These are phyloP conservation scores for Schizothorax lantsangensis DNA, from an alignment of 2,797 vertebrate species.

Conservation along the genomic window DNA sequence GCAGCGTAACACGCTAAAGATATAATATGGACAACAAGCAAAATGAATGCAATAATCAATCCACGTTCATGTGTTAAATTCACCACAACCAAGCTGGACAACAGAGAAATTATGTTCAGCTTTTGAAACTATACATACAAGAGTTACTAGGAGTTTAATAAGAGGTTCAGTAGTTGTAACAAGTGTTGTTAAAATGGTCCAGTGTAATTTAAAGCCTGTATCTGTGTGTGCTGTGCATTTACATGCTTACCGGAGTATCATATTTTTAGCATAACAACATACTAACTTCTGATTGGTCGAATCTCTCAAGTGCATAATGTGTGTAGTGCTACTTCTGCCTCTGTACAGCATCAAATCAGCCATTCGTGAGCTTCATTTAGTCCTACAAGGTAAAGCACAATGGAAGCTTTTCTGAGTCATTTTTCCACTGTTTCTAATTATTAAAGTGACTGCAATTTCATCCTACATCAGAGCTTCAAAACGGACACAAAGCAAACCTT, in stretches of 20 bases:
- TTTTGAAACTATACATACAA: not conserved
- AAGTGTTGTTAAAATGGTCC: not conserved
- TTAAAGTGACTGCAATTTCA: not conserved
- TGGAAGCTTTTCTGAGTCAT: not conserved
- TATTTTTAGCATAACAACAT: not conserved
- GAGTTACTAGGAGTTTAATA: not conserved
- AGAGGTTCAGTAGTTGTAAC: not conserved
- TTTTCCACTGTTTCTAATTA: not conserved
- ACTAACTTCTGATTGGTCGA: not conserved
- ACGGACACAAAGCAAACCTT: not conserved
- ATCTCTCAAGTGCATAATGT: not conserved
- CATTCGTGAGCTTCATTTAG: not conserved
- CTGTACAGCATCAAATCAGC: not conserved
- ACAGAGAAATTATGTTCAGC: not conserved
- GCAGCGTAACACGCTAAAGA: not conserved
- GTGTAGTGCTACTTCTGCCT: not conserved
- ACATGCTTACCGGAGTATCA: not conserved
- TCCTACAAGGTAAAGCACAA: not conserved
- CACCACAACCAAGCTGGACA: not conserved
- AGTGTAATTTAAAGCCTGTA: not conserved
- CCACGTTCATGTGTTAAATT: not conserved
- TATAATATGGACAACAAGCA: not conserved
- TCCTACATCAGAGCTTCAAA: not conserved
- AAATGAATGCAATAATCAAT: slow-evolving; percentile 4
- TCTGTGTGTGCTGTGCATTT: not conserved